Base-by-base conservation (phyloP, 1,140 invertebrate species). In the Drosophila asahinai region DNA sequence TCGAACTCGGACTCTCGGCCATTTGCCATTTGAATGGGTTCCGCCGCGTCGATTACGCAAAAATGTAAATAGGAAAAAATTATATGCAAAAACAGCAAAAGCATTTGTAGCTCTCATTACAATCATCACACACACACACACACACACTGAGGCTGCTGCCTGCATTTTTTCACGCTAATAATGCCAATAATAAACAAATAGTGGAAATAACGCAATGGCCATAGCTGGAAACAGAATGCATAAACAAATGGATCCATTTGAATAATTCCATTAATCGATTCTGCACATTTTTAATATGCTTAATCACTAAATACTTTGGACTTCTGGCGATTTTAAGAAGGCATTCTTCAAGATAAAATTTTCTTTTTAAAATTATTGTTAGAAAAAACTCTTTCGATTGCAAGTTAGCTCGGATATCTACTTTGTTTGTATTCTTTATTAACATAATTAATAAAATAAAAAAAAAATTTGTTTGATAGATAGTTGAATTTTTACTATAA, bases 31-130 rank as follows among this genome's bases (percentile, higher is more conserved):
- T 72, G 74, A 77, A 81, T 86, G 72, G 62, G 43, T n/a, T 36
- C 33, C 58, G 47, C 58, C 59, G 45, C 70, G 33, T 22, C 54
- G 76, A 80, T 89, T 87, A 80, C 83, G 84, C 80, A 84, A 86
- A 83, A 77, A 76, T 74, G 71, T 73, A 74, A 74, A 74, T 74
- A 51, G 67, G 33, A 25, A 22, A 60, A 68, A 73, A 52, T 52
- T 73, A 74, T 73, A 74, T 74, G 55, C 55, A 52, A 61, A 74
- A 72, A 27, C 25, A 30, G 52, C 57, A 83, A 86, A 89, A 78
- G 58, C 83, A 87, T 87, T 83, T 89, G 83, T 11, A 54, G 71
- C 77, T 87, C 84, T 52, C 55, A 78, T 87, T 87, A 89, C 83
- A 66, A 67, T 63, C 57, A 57, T 38, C 54, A 52, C 9, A 38